Conservation (phyloP, 2,888 invertebrate genomes). For the Drosophila robusta region DNA sequence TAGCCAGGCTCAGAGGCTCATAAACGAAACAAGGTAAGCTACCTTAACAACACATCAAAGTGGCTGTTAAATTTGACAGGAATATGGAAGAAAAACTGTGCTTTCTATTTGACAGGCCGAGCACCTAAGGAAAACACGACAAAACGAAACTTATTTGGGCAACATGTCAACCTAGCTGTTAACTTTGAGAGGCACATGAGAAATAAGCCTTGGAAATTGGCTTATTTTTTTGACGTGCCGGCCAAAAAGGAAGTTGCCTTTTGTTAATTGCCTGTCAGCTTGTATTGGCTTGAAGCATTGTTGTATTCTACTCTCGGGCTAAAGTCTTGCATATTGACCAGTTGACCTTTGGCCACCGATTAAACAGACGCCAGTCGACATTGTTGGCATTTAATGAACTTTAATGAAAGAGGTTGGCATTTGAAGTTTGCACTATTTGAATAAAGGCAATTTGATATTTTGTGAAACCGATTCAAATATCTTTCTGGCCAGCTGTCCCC, state of each 20-base stretch:
- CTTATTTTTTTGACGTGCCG: background rate
- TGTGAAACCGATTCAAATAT: background rate
- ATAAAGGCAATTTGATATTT: slow-evolving; percentile 9
- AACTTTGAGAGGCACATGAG: background rate
- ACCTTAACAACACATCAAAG: no score
- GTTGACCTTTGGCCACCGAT: background rate
- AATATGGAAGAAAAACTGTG: background rate
- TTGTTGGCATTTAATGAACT: background rate
- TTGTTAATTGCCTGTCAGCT: slow-evolving; percentile 1
- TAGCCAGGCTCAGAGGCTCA: no score
- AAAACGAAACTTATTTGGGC: background rate
- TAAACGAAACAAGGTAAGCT: no score
- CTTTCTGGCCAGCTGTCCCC: background rate
- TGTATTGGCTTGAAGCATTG: background rate
- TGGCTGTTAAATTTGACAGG: background rate
- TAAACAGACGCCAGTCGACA: no score
- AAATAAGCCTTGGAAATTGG: background rate
- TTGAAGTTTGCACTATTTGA: background rate
- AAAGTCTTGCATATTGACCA: no score
- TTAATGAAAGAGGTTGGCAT: no score
- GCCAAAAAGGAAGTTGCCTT: background rate
- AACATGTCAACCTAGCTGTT: background rate
- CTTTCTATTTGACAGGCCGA: no score
- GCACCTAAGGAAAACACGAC: no score
- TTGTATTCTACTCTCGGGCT: no score